Evolutionary conservation across 2,113 vertebrate genomes (phyloP).

Genomic region (Phycodurus eques): DNA sequence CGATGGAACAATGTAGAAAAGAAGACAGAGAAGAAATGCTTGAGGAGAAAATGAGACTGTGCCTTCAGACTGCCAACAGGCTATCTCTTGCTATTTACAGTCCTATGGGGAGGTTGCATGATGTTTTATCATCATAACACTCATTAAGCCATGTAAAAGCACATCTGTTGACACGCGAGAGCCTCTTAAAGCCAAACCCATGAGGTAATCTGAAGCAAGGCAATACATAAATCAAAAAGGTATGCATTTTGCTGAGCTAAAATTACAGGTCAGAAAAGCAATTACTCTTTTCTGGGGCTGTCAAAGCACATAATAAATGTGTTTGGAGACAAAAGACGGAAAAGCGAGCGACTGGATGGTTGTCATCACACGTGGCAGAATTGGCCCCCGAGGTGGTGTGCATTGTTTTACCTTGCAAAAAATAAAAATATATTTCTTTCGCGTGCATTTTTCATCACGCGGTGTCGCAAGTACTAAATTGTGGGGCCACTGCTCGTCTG

Average conservation of each 20-base stretch:
- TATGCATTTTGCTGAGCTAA: constrained; percentile 62
- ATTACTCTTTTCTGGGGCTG: constrained; percentile 72
- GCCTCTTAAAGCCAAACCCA: constrained; percentile 35
- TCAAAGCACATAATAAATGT: constrained; percentile 69
- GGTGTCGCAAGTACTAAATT: constrained; percentile 31
- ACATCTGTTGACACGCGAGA: constrained; percentile 26
- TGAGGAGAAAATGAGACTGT: constrained; percentile 9
- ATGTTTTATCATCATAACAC: constrained; percentile 23
- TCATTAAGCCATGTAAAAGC: constrained; percentile 29
- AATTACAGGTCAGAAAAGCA: constrained; percentile 75
- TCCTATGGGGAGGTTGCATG: background rate
- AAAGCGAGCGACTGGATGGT: constrained; percentile 54
- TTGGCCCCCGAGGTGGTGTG: constrained; percentile 51
- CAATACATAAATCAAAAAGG: constrained; percentile 64
- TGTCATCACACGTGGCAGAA: constrained; percentile 65
- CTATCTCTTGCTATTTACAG: constrained; percentile 3
- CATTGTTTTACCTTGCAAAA: constrained; percentile 62
- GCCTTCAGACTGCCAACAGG: constrained; percentile 22
- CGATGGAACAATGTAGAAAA: constrained; percentile 47
- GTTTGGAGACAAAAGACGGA: constrained; percentile 63
- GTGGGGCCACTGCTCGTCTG: constrained; percentile 10
- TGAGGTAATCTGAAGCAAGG: constrained; percentile 62
- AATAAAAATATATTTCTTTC: constrained; percentile 41
- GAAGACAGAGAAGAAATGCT: constrained; percentile 8
- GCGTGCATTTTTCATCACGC: constrained; percentile 53